Evolutionary conservation across 1,140 invertebrate species (phyloP), one percentile per base, ranked within the genome.

Genomic region (Drosophila equinoxialis): DNA sequence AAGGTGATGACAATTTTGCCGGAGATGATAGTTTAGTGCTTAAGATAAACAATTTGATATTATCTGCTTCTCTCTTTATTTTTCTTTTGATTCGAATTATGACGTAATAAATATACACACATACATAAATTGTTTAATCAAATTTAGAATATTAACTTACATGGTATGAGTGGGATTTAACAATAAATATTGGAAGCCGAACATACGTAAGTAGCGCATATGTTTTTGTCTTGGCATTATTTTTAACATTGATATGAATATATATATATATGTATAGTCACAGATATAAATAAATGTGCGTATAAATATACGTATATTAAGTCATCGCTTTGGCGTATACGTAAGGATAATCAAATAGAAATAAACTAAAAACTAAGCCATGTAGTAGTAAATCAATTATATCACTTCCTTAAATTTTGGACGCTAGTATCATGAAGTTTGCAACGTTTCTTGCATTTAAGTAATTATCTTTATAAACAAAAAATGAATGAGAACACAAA

Each of bases 171-270:
- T 6, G 14, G n/a, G 30, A 30, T 23, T 14, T 7, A 14, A n/a
- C 1, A 57, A 51, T 23, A 51, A 51, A 23, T 23, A 39, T 51
- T 7, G 45, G 45, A 51, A 51, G 45, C 45, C 45, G 20, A 51
- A n/a, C 45, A 62, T 14, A 10, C 37, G 37, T 11, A 39, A 39
- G 11, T 39, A 39, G 11, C 7, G 37, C 37, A 11, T 10, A 13
- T 11, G 37, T 39, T 39, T 39, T n/a, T 39, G 37, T 37, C 20
- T 76, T 60, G 69, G 74, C 74, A 57, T 55, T 71, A 77, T 26
- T 62, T 61, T 77, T 66, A 77, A 77, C 68, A 42, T 77, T 77
- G 74, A 77, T 77, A 77, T 77, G 74, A 58, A 51, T 62, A 62
- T 14, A 13, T n/a, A n/a, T n/a, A n/a, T n/a, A n/a, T n/a, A n/a